phyloP scores from a whole-genome alignment of 2,888 invertebrate species.

The Sipha maydis region DNA sequence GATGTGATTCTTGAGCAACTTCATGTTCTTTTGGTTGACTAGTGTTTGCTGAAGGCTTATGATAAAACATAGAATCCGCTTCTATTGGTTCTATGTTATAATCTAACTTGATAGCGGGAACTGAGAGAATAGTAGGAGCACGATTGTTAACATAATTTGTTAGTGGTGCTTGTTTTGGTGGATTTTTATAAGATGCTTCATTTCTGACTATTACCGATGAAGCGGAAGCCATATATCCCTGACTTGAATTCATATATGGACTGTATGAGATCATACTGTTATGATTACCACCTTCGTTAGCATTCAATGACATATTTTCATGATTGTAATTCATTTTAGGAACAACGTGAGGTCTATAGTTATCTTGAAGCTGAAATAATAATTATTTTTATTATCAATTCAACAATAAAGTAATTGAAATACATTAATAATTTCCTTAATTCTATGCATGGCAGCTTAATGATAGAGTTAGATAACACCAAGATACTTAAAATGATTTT shows the following conservation, averaged over 20 bases:
- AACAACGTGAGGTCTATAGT: neutral
- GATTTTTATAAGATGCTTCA: constrained; percentile 63
- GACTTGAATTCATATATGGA: constrained; percentile 13
- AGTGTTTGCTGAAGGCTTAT: neutral
- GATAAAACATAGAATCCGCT: neutral
- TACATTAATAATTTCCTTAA: too few relatives aligned
- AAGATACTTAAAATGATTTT: too few relatives aligned
- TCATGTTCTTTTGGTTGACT: constrained; percentile 22
- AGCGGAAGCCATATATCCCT: neutral
- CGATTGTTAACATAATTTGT: constrained; percentile 6
- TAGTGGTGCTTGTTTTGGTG: neutral
- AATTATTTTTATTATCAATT: neutral
- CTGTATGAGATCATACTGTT: constrained; percentile 46
- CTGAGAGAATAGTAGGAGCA: constrained; percentile 11
- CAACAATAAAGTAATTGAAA: too few relatives aligned
- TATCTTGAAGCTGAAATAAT: neutral
- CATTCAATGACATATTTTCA: constrained; percentile 2
- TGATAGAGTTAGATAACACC: too few relatives aligned
- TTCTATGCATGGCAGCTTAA: too few relatives aligned
- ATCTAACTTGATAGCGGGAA: neutral
- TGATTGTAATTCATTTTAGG: constrained; percentile 17
- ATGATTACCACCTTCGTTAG: constrained; percentile 6
- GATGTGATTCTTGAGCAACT: constrained; percentile 4
- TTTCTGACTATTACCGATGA: constrained; percentile 63
- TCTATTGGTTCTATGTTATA: neutral